A percentile compares a stretch with the other conserved stretches of the same genome.
Conservation (phyloP, 2,113 vertebrate genomes). For the Scomber japonicus region DNA sequence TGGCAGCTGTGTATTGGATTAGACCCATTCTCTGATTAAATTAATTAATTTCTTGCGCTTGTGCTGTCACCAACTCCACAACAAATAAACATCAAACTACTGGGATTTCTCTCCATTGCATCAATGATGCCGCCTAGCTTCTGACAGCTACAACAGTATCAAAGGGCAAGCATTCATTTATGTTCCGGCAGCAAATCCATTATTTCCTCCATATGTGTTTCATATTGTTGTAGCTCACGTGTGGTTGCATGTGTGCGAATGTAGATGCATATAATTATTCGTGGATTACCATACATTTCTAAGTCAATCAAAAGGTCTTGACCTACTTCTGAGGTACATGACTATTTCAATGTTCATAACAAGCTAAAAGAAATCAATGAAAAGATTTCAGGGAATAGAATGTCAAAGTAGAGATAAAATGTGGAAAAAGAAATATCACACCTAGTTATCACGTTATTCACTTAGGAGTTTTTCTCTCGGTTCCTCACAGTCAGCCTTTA, state of each 20-base stretch:
- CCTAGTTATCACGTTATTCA: conserved; percentile 49
- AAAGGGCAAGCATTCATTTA: conserved; percentile 77
- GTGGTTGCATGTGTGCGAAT: conserved; percentile 4
- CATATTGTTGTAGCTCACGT: neutral
- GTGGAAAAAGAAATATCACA: conserved; percentile 36
- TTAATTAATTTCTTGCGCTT: conserved; percentile 62
- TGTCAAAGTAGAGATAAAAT: conserved; percentile 43
- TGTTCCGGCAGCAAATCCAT: conserved; percentile 61
- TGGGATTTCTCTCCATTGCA: conserved; percentile 74
- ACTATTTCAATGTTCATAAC: conserved; percentile 57
- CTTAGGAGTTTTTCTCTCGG: conserved; percentile 37
- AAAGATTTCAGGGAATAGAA: conserved; percentile 47
- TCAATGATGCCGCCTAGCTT: conserved; percentile 69
- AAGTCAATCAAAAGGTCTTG: conserved; percentile 56
- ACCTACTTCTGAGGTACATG: conserved; percentile 40
- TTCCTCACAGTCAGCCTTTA: conserved; percentile 44
- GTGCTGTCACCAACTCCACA: conserved; percentile 65
- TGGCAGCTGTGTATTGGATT: conserved; percentile 42
- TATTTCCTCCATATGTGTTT: conserved; percentile 48
- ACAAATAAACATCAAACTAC: conserved; percentile 72
- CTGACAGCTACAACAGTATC: conserved; percentile 72
- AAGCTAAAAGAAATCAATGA: conserved; percentile 29
- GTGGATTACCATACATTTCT: conserved; percentile 56
- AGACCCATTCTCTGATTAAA: conserved; percentile 59
- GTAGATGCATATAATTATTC: conserved; percentile 31